phyloP scores from a whole-genome alignment of 2,113 vertebrate genomes.

The Python bivittatus region DNA sequence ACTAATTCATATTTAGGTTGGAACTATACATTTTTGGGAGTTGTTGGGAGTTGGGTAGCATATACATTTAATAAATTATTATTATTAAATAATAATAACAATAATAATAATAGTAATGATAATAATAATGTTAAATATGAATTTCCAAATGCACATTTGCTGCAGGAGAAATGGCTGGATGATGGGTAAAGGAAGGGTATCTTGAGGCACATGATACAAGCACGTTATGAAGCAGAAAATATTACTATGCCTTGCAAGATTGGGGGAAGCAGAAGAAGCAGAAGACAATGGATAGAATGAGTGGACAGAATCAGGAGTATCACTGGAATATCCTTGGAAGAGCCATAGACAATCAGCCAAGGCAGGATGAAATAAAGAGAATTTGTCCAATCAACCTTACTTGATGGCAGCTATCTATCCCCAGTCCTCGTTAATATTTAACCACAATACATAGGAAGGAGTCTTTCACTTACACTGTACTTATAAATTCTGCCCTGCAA shows the following conservation, averaged over 20 bases:
- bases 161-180: neutral
- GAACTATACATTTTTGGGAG: neutral
- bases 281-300: neutral
- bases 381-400: neutral
- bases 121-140: neutral
- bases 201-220: neutral
- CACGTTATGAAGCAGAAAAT: neutral
- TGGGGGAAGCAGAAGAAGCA: neutral
- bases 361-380: neutral
- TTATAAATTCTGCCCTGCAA: neutral
- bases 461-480: neutral
- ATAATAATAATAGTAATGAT: no score
- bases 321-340: neutral
- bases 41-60: neutral
- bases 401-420: neutral
- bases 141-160: neutral
- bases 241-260: neutral
- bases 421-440: neutral
- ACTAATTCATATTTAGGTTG: rapidly evolving
- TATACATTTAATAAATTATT: neutral
- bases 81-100: no score
- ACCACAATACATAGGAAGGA: neutral
- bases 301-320: neutral
- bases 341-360: neutral
- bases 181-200: neutral